Conservation (phyloP, 2,888 invertebrate genomes). For the Athalia rosae region DNA sequence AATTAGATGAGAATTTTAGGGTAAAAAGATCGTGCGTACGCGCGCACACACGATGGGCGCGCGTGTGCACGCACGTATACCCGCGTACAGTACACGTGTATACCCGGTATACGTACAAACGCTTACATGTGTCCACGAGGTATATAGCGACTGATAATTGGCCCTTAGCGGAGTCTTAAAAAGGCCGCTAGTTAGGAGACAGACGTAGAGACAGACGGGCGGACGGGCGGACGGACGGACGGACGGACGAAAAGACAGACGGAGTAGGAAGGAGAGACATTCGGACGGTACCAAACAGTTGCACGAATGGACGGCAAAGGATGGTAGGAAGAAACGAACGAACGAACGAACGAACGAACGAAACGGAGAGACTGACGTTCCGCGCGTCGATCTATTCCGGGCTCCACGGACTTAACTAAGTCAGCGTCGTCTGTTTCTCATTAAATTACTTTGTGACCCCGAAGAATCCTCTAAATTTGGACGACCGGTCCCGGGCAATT, state of each 20-base stretch:
- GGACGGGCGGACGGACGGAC: no score
- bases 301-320: conserved; percentile 45
- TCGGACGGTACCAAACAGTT: conserved; percentile 14
- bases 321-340: conserved; percentile 38
- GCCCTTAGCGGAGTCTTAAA: conserved; percentile 48
- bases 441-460: conserved; percentile 71
- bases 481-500: conserved; percentile 66
- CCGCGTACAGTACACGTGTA: neutral
- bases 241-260: conserved; percentile 41
- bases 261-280: no score
- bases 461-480: conserved; percentile 72
- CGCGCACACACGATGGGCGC: no score
- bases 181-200: conserved; percentile 42
- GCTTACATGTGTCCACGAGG: neutral
- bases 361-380: conserved; percentile 42
- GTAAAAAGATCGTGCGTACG: neutral
- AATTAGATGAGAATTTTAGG: conserved; percentile 40
- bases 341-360: conserved; percentile 42
- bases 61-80: neutral
- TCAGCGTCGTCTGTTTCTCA: conserved; percentile 71
- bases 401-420: conserved; percentile 67
- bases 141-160: conserved; percentile 52
- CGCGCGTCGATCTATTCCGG: conserved; percentile 68
- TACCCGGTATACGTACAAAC: neutral
- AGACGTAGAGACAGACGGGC: conserved; percentile 46